Percentiles rank a stretch among this genome's conserved stretches.
Evolutionary conservation across 2,888 invertebrate genomes (phyloP).

Genomic region (Halictus quadricinctus): DNA sequence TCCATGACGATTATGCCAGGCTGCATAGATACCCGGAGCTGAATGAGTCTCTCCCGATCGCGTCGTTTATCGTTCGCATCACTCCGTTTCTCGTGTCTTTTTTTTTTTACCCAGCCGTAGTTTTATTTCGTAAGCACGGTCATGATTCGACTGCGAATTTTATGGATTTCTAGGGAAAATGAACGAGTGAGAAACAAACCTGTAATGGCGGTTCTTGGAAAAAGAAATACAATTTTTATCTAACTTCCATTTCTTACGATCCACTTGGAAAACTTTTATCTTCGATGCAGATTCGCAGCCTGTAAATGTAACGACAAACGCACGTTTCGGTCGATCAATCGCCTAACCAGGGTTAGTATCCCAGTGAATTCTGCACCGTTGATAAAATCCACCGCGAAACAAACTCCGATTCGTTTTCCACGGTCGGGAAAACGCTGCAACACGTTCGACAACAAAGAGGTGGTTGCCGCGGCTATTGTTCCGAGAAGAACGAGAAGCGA

Average conservation of each 20-base stretch:
- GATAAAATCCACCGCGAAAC: background rate
- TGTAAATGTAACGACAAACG: too few relatives aligned
- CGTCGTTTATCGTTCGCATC: background rate
- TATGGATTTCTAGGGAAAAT: background rate
- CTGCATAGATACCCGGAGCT: slow-evolving; percentile 50
- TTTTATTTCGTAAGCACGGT: background rate
- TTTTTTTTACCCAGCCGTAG: background rate
- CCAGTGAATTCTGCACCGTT: background rate
- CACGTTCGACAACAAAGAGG: slow-evolving; percentile 23
- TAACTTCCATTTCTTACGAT: too few relatives aligned
- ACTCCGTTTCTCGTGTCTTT: background rate
- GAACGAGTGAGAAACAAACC: too few relatives aligned
- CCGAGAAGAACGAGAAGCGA: slow-evolving; percentile 1
- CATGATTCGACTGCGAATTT: background rate
- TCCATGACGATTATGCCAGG: slow-evolving; percentile 54
- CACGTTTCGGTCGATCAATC: background rate
- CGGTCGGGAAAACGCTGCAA: background rate
- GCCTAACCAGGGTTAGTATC: background rate
- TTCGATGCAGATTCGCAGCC: too few relatives aligned
- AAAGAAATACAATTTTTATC: too few relatives aligned
- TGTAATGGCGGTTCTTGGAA: too few relatives aligned
- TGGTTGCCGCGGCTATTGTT: slow-evolving; percentile 17
- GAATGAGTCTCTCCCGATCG: slow-evolving; percentile 39
- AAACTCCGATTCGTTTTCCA: slow-evolving; percentile 1
- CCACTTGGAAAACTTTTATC: too few relatives aligned